phyloP scores from a whole-genome alignment of 1,140 invertebrate species.

The Brachystomella parvula region DNA sequence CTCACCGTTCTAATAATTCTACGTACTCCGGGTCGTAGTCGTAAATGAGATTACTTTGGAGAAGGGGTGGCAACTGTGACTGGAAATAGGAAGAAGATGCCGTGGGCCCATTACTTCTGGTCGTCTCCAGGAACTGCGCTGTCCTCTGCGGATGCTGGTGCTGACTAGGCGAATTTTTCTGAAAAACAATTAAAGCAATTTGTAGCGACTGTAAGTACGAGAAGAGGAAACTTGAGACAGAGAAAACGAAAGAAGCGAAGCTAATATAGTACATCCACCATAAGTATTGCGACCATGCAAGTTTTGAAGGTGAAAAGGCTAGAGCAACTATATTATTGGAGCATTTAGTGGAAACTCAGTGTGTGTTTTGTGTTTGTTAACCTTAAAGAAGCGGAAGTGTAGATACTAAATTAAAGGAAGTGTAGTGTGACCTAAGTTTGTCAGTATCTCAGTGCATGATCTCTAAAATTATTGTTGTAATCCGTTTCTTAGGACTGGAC shows the following conservation, averaged over 20 bases:
- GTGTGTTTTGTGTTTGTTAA: too few relatives aligned
- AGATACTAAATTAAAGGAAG: too few relatives aligned
- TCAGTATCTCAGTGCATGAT: too few relatives aligned
- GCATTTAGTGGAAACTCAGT: too few relatives aligned
- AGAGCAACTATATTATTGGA: too few relatives aligned
- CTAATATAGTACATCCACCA: background rate
- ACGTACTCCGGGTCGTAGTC: conserved; percentile 21
- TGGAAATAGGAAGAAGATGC: background rate
- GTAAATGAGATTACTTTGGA: background rate
- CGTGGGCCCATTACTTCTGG: background rate
- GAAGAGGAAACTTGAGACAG: too few relatives aligned
- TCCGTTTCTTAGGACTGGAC: too few relatives aligned
- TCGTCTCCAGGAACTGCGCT: background rate
- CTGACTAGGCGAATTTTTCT: conserved; percentile 2
- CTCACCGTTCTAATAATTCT: conserved; percentile 18
- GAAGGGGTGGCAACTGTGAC: background rate
- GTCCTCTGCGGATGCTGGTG: background rate
- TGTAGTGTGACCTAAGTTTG: too few relatives aligned
- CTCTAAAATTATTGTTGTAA: too few relatives aligned
- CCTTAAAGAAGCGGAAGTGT: too few relatives aligned
- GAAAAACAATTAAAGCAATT: background rate
- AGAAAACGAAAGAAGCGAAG: background rate
- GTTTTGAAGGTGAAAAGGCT: background rate
- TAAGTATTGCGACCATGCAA: background rate
- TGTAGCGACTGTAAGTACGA: too few relatives aligned